Conservation (phyloP, 2,113 vertebrate species). For the Pao palembangensis region DNA sequence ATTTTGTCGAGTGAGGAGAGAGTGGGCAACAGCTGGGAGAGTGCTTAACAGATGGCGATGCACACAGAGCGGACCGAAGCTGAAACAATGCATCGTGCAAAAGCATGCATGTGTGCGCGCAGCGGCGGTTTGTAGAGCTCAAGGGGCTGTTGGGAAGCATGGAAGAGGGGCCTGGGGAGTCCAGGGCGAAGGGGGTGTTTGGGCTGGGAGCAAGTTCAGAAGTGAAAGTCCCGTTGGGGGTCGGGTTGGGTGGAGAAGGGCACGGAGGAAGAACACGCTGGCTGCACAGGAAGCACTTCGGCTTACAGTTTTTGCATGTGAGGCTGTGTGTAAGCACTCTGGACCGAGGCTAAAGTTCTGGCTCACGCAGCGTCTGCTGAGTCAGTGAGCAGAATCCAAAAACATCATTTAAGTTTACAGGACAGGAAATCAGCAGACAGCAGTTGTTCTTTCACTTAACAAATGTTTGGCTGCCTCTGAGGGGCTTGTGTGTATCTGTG, state of each 20-base stretch:
- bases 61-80: conserved; percentile 34
- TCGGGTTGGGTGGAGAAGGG: conserved; percentile 28
- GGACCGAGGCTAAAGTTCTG: background rate
- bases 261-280: conserved; percentile 9
- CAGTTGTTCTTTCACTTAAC: background rate
- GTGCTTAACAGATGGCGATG: conserved; percentile 65
- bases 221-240: conserved; percentile 50
- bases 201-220: conserved; percentile 51
- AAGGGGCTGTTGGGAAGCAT: conserved; percentile 45
- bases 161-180: conserved; percentile 58
- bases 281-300: background rate
- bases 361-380: background rate
- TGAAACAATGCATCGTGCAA: conserved; percentile 50
- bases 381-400: background rate
- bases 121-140: conserved; percentile 38
- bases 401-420: background rate
- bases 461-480: no score
- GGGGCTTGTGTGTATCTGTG: no score
- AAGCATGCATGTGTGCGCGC: conserved; percentile 26
- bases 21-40: conserved; percentile 70
- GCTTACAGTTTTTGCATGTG: background rate
- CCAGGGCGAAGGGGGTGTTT: conserved; percentile 61
- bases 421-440: background rate
- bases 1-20: conserved; percentile 54
- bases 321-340: background rate